phyloP scores from a whole-genome alignment of 2,888 invertebrate genomes.

The Drosophila fulvimacula region DNA sequence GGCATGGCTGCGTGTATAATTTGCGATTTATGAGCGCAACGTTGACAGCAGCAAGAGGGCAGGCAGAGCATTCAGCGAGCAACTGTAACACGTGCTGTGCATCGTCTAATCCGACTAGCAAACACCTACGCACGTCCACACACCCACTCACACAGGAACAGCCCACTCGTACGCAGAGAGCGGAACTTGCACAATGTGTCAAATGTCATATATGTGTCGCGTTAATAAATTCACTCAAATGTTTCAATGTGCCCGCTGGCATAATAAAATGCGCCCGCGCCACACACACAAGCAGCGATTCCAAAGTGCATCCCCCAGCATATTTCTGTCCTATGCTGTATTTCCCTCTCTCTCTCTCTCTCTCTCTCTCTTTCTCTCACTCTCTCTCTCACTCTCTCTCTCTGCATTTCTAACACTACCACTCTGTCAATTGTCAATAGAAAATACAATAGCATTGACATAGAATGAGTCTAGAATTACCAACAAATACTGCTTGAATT shows the following conservation, averaged over 20 bases:
- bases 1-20: slow-evolving; percentile 76
- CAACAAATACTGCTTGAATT: slow-evolving; percentile 53
- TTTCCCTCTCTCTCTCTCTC: background rate
- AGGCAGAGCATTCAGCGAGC: slow-evolving; percentile 3
- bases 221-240: slow-evolving; percentile 80
- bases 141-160: background rate
- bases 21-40: slow-evolving; percentile 74
- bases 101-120: slow-evolving; percentile 68
- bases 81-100: slow-evolving; percentile 73
- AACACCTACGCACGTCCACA: slow-evolving; percentile 50
- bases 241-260: slow-evolving; percentile 73
- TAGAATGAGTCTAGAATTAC: slow-evolving; percentile 66
- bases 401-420: background rate
- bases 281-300: slow-evolving; percentile 41
- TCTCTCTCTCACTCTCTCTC: background rate
- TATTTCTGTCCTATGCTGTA: background rate
- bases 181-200: slow-evolving; percentile 77
- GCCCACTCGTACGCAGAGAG: slow-evolving; percentile 21
- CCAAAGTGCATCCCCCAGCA: slow-evolving; percentile 16
- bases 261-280: slow-evolving; percentile 59
- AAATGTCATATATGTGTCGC: slow-evolving; percentile 77
- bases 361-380: too few relatives aligned
- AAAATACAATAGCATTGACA: slow-evolving; percentile 37
- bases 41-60: slow-evolving; percentile 51
- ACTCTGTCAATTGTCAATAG: slow-evolving; percentile 43